These are phyloP conservation scores for Chrysocyon brachyurus DNA, from an alignment of 2,797 vertebrate genomes.

Conservation along the genomic window DNA sequence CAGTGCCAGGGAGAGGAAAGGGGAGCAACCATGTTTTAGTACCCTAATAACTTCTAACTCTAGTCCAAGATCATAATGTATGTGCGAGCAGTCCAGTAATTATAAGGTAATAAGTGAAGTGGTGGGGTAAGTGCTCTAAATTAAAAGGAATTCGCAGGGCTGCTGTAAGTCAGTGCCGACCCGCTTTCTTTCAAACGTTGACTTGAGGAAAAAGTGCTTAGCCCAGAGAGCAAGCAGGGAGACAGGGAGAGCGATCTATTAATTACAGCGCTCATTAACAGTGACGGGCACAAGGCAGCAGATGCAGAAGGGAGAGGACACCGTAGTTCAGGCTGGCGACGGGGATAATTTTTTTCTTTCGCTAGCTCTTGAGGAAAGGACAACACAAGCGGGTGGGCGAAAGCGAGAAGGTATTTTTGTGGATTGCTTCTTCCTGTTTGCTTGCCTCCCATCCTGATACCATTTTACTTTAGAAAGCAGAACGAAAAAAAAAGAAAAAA, in stretches of 20 bases:
- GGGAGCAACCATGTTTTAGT: slow-evolving; percentile 87
- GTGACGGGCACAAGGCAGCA: slow-evolving; percentile 90
- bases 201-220: slow-evolving; percentile 90
- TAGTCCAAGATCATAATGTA: slow-evolving; percentile 88
- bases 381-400: slow-evolving; percentile 75
- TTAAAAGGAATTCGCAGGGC: slow-evolving; percentile 90
- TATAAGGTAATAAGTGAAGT: slow-evolving; percentile 91
- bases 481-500: background rate
- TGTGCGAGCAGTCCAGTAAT: slow-evolving; percentile 89
- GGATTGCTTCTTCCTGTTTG: slow-evolving; percentile 79
- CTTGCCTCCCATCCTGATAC: slow-evolving; percentile 73
- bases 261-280: slow-evolving; percentile 97
- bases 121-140: slow-evolving; percentile 91
- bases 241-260: slow-evolving; percentile 95
- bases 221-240: slow-evolving; percentile 90
- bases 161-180: slow-evolving; percentile 89
- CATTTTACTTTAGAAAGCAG: background rate
- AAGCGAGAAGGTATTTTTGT: slow-evolving; percentile 76
- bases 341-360: background rate
- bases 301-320: slow-evolving; percentile 83
- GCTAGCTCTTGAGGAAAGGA: slow-evolving; percentile 81
- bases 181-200: slow-evolving; percentile 89
- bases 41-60: slow-evolving; percentile 89
- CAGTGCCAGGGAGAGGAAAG: slow-evolving; percentile 78
- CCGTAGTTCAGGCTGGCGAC: slow-evolving; percentile 26